Evolutionary conservation across 2,113 vertebrate genomes (phyloP).

Genomic region (Tringa solitaria): DNA sequence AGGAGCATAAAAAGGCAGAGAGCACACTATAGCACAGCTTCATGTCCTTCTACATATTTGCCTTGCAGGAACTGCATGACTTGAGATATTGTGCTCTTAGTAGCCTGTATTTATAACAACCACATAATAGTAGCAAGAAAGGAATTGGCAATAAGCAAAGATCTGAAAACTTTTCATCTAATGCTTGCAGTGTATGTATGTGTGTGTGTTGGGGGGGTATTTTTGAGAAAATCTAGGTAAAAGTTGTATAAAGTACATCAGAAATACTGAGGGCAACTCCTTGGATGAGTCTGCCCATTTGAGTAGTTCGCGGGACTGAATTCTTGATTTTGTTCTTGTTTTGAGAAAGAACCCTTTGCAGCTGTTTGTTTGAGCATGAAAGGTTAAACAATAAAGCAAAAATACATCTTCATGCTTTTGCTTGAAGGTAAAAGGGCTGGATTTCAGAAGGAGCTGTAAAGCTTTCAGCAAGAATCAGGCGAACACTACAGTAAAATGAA

Average conservation of each 20-base stretch:
- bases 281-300: not conserved
- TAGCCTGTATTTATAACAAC: not conserved
- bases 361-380: not conserved
- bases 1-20: not conserved
- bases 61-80: not conserved
- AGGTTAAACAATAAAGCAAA: slow-evolving; percentile 5
- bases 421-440: not conserved
- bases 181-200: not conserved
- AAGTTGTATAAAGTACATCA: not conserved
- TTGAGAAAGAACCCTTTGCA: not conserved
- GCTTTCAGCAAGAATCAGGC: not conserved
- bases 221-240: not conserved
- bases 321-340: not conserved
- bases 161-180: not conserved
- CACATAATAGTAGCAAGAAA: not conserved
- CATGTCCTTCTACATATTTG: not conserved
- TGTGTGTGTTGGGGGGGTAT: accelerated
- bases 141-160: not conserved
- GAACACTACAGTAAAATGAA: not conserved
- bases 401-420: not conserved
- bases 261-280: not conserved
- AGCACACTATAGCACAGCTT: not conserved
- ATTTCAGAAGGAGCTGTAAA: slow-evolving; percentile 22
- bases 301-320: not conserved
- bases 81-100: not conserved